Conservation (phyloP, 2,113 vertebrate species). For the Malurus alboscapulatus region DNA sequence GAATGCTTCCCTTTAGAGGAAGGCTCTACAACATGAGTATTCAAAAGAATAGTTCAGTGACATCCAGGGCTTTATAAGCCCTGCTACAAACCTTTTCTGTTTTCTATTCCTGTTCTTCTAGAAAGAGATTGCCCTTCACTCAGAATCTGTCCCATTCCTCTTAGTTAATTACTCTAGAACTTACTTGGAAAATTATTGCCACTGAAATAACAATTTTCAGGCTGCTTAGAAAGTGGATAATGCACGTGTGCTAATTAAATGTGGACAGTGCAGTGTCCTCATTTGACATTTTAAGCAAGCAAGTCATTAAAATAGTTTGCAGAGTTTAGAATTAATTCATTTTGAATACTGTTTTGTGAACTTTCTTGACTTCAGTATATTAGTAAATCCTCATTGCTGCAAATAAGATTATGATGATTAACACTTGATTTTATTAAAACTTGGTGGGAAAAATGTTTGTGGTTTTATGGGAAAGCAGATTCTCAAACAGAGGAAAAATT, state of each 20-base stretch:
- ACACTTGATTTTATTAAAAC: not conserved
- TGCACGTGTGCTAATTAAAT: not conserved
- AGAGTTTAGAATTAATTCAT: not conserved
- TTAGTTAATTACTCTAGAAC: not conserved
- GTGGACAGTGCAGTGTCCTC: not conserved
- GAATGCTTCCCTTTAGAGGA: not conserved
- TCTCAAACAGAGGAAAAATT: not conserved
- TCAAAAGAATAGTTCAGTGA: not conserved
- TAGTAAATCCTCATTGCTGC: not conserved
- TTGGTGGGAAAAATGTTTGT: not conserved
- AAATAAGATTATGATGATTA: not conserved
- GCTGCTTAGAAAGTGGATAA: not conserved
- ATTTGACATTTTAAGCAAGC: not conserved
- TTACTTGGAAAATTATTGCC: not conserved
- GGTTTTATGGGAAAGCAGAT: not conserved
- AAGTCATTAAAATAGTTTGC: conserved; percentile 1
- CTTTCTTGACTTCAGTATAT: not conserved
- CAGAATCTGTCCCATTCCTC: not conserved
- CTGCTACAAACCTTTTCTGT: not conserved
- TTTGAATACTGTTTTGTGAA: not conserved
- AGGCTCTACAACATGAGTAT: not conserved
- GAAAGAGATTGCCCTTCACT: not conserved
- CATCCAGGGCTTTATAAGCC: not conserved
- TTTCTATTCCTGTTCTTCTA: not conserved
- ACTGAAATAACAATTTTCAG: not conserved